These are phyloP conservation scores for Phyllotreta striolata DNA, from an alignment of 2,888 invertebrate species.

Conservation along the genomic window DNA sequence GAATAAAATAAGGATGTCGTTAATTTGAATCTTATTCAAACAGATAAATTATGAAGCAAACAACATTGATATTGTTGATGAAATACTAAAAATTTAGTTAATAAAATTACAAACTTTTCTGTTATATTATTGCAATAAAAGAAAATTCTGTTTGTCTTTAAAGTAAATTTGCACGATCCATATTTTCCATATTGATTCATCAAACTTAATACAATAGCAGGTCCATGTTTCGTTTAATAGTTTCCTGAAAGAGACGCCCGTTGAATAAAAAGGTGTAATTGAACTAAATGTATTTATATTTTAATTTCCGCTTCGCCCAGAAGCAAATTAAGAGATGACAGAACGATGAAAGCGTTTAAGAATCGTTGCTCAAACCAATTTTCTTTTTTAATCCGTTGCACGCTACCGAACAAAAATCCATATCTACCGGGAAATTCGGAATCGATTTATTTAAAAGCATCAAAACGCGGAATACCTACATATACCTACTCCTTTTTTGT, in stretches of 20 bases:
- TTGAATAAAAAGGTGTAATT: constrained; percentile 30
- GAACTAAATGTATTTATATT: constrained; percentile 31
- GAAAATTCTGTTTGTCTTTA: neutral
- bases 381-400: constrained; percentile 18
- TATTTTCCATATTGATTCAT: constrained; percentile 23
- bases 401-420: constrained; percentile 3
- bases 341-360: constrained; percentile 28
- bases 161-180: constrained; percentile 5
- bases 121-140: too few relatives aligned
- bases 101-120: too few relatives aligned
- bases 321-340: constrained; percentile 31
- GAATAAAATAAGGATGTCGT: neutral
- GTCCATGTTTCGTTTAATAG: constrained; percentile 27
- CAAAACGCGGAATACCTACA: too few relatives aligned
- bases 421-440: neutral
- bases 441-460: too few relatives aligned
- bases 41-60: too few relatives aligned
- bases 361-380: constrained; percentile 10
- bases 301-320: constrained; percentile 29
- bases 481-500: too few relatives aligned
- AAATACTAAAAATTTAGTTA: too few relatives aligned
- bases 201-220: constrained; percentile 15
- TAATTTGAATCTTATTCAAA: too few relatives aligned
- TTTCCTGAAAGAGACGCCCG: constrained; percentile 26
- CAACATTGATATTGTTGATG: too few relatives aligned